Evolutionary conservation across 2,113 vertebrate species (phyloP), one percentile per base, ranked within the genome.

Genomic region (Tupaia chinensis): DNA sequence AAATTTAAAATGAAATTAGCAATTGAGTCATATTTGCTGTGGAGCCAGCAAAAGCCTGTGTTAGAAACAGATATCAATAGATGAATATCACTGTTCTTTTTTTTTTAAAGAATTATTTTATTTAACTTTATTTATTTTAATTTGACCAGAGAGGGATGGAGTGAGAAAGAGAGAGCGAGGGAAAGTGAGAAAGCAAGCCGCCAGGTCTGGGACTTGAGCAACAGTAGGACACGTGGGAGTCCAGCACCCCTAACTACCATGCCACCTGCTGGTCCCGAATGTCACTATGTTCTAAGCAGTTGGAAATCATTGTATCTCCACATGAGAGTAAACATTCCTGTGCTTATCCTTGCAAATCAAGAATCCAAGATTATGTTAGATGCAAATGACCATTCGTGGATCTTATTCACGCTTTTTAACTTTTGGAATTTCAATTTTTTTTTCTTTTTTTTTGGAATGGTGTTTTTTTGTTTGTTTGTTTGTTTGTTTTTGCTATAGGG

Each of bases 1-100:
- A 3, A 91, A 61, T 90, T 79, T 63, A 63, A 92, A 22, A 73
- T 92, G n/a, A 94, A 87, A 61, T 56, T 89, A 87, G 60, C 27
- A 34, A 78, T 19, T 81, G 72, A 72, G 17, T 87, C 61, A 60
- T 77, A 80, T 87, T 68, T 89, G 5, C 27, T 56, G 0, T 34
- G 22, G 22, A 4, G 23, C 3, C 58, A 84, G 29, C 19, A 61
- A 84, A 94, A 93, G 14, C 10, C 25, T 5, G 56, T 4, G 14
- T 63, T 12, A 92, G 34, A 92, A 84, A 80, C 2, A 20, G 3
- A 27, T 32, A 53, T 27, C 34, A 73, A 65, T 1, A n/a, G 58
- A 27, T 70, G 25, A 92, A 78, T 34, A 3, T 4, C 44, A 61
- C 77, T 81, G 1, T 20, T 44, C 44, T 44, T 44, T 44, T 44